These are phyloP conservation scores for Nebria ingens DNA, from an alignment of 1,140 invertebrate genomes.

Conservation along the genomic window DNA sequence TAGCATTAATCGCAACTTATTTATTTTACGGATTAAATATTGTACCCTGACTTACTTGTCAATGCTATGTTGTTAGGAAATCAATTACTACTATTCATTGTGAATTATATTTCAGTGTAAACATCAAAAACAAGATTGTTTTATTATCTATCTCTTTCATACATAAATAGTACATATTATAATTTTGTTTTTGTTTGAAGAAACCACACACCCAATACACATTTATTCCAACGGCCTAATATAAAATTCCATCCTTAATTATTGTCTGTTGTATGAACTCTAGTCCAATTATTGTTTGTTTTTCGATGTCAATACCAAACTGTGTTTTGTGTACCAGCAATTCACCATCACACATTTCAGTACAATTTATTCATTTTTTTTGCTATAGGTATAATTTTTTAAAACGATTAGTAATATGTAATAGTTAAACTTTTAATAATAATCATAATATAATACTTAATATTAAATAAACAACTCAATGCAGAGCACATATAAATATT, in stretches of 20 bases:
- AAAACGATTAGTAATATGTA: background rate
- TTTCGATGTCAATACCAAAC: background rate
- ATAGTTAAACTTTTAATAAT: background rate
- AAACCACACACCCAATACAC: background rate
- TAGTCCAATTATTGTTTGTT: background rate
- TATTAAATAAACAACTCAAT: background rate
- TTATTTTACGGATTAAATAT: no score
- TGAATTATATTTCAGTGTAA: background rate
- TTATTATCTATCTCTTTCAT: background rate
- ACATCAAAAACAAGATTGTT: background rate
- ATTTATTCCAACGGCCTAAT: background rate
- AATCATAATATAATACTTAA: background rate
- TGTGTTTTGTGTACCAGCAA: background rate
- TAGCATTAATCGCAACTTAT: no score
- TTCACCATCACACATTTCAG: background rate
- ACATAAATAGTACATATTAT: background rate
- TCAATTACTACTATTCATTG: conserved; percentile 3
- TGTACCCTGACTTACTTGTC: conserved; percentile 5
- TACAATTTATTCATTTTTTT: conserved; percentile 1
- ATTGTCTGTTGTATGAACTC: background rate
- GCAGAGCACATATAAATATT: background rate
- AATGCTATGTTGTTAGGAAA: conserved; percentile 7
- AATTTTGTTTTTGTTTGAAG: no score
- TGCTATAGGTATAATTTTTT: no score
- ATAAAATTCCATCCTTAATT: conserved; percentile 2